A percentile compares a stretch with the other conserved stretches of the same genome.
Conservation (phyloP, 2,888 invertebrate genomes). For the Mesorhabditis spiculigera region DNA sequence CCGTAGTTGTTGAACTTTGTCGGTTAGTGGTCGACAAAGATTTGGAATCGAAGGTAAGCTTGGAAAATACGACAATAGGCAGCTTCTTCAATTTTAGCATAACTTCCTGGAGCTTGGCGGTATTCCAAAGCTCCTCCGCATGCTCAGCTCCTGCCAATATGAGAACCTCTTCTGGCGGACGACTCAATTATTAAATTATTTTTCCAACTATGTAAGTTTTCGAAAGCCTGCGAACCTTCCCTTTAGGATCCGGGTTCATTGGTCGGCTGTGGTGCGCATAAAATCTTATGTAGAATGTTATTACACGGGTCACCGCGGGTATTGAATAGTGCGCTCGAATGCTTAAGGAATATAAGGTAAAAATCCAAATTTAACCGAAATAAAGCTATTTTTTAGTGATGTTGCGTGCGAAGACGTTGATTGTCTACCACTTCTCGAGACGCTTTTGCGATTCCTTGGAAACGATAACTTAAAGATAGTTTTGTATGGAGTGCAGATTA, state of each 20-base stretch:
- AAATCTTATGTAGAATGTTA: constrained; percentile 20
- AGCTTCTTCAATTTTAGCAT: constrained; percentile 12
- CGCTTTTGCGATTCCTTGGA: neutral
- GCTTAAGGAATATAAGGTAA: constrained; percentile 35
- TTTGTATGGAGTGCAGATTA: constrained; percentile 35
- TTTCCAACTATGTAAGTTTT: constrained; percentile 40
- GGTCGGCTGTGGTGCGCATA: constrained; percentile 22
- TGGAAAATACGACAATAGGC: neutral
- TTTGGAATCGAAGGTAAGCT: constrained; percentile 36
- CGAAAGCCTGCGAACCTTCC: neutral
- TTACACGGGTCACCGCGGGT: constrained; percentile 37
- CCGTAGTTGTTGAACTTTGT: constrained; percentile 49
- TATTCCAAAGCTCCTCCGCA: constrained; percentile 26
- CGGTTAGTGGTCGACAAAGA: constrained; percentile 39
- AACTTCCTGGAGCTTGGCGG: constrained; percentile 27
- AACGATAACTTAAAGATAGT: constrained; percentile 19
- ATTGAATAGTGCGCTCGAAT: constrained; percentile 34
- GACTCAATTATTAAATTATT: constrained; percentile 34
- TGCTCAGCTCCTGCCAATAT: constrained; percentile 32
- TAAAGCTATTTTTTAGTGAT: constrained; percentile 19
- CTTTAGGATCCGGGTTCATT: constrained; percentile 26
- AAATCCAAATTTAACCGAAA: neutral
- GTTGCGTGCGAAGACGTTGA: constrained; percentile 10
- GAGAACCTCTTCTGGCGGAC: constrained; percentile 43
- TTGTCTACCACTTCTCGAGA: constrained; percentile 6